Evolutionary conservation across 2,888 invertebrate species (phyloP), one percentile per base, ranked within the genome.

Genomic region (Clistopyga incitator): DNA sequence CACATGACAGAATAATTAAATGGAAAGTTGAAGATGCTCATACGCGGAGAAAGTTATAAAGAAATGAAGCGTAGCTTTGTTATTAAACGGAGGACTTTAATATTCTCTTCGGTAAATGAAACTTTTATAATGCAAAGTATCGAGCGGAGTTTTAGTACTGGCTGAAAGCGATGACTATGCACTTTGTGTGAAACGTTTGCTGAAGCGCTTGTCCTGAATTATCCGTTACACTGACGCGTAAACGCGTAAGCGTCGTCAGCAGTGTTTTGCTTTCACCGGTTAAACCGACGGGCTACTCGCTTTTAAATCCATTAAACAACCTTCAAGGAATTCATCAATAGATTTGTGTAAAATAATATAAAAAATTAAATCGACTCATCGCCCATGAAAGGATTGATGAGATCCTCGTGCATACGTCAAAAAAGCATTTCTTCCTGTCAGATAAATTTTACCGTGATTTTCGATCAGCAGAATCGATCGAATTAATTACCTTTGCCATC

Each of bases 251-350:
- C n/a, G 29, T 76, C 65, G 25, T 67, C 50, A 47, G 25, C 50
- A 18, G 13, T 38, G 42, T 61, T 78, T 61, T 50, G 61, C 78
- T 78, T 78, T 78, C 78, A 78, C 78, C 68, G 64, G 61, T 75
- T 47, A 25, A 45, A 20, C 23, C n/a, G n/a, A n/a, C n/a, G n/a
- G n/a, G n/a, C n/a, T n/a, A n/a, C n/a, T n/a, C n/a, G n/a, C n/a
- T n/a, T n/a, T n/a, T n/a, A n/a, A n/a, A n/a, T n/a, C n/a, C n/a
- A n/a, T n/a, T n/a, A n/a, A n/a, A n/a, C n/a, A n/a, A n/a, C n/a
- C n/a, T n/a, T n/a, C n/a, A n/a, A n/a, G n/a, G n/a, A n/a, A n/a
- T n/a, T n/a, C n/a, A n/a, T n/a, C n/a, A n/a, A n/a, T n/a, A n/a
- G n/a, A n/a, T n/a, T n/a, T n/a, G n/a, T n/a, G n/a, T n/a, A n/a